phyloP scores from a whole-genome alignment of 1,140 invertebrate species.

The Sycobia sp. region DNA sequence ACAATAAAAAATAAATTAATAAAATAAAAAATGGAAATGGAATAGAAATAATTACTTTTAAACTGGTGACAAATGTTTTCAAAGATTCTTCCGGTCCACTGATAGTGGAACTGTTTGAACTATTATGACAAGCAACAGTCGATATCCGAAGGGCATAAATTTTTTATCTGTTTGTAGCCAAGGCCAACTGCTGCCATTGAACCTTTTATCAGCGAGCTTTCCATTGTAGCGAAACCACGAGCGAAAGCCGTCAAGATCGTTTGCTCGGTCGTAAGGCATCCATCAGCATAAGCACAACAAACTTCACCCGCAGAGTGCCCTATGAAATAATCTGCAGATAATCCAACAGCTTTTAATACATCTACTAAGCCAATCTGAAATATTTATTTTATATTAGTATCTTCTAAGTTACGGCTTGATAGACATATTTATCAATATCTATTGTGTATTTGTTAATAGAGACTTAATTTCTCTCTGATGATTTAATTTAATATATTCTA shows the following conservation, averaged over 20 bases:
- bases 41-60: conserved; percentile 59
- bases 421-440: no score
- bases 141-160: conserved; percentile 60
- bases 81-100: conserved; percentile 65
- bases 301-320: conserved; percentile 88
- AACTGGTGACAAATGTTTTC: conserved; percentile 39
- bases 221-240: conserved; percentile 65
- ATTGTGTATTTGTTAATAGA: no score
- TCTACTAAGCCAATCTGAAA: conserved; percentile 82
- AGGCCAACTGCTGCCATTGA: conserved; percentile 68
- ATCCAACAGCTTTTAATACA: conserved; percentile 70
- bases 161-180: conserved; percentile 50
- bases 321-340: conserved; percentile 82
- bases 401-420: no score
- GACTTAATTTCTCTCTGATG: no score
- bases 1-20: no score
- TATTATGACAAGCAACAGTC: conserved; percentile 73
- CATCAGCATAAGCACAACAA: conserved; percentile 90
- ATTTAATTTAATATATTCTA: no score
- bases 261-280: conserved; percentile 81
- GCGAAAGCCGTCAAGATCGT: conserved; percentile 78
- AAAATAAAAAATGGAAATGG: no score
- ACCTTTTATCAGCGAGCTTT: conserved; percentile 53
- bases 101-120: conserved; percentile 69
- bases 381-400: no score